These are phyloP conservation scores for Zonotrichia leucophrys DNA, from an alignment of 2,113 vertebrate species.

Conservation along the genomic window DNA sequence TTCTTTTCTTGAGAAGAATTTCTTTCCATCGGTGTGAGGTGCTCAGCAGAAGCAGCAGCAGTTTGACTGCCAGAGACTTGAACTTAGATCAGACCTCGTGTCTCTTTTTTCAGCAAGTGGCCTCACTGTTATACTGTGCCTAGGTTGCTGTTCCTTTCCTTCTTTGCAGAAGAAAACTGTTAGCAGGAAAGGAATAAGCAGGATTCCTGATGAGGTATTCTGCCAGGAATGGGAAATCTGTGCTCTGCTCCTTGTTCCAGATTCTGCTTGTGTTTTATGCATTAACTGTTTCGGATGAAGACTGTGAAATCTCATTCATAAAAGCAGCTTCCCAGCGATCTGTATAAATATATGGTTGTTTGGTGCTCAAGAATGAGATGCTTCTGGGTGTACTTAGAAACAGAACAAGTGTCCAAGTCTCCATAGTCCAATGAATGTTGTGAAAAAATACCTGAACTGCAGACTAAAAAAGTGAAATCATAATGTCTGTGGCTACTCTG, in stretches of 20 bases:
- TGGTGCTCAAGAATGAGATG: background rate
- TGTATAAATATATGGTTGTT: background rate
- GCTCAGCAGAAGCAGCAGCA: background rate
- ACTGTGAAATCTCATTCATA: background rate
- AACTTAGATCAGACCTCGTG: accelerated
- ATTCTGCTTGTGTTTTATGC: background rate
- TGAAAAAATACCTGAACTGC: background rate
- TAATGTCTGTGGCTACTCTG: background rate
- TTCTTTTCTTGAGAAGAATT: background rate
- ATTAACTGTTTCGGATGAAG: background rate
- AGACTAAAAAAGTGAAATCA: background rate
- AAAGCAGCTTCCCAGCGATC: background rate
- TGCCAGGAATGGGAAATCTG: background rate
- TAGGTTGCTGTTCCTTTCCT: background rate
- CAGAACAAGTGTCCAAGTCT: background rate
- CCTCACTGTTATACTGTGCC: background rate
- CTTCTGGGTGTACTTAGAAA: background rate
- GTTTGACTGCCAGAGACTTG: background rate
- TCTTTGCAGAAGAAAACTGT: background rate
- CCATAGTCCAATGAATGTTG: background rate
- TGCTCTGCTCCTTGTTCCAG: background rate
- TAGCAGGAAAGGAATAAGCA: background rate
- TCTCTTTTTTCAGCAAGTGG: background rate
- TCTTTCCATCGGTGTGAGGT: background rate
- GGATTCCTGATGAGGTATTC: background rate